These are phyloP conservation scores for Syngnathus floridae DNA, from an alignment of 2,113 vertebrate genomes.

Conservation along the genomic window DNA sequence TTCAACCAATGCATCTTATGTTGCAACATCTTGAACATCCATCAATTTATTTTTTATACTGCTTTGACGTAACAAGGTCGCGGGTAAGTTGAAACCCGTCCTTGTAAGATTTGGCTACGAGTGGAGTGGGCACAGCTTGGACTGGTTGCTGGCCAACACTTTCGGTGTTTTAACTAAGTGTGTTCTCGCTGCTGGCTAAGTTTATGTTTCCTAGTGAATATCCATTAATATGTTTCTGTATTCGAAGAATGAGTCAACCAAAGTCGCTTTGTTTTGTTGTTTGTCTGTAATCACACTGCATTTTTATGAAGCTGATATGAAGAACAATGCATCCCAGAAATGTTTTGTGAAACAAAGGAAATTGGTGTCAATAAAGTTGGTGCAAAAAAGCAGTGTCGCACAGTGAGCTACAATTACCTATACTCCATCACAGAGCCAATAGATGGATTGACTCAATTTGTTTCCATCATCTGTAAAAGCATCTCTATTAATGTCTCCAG, in stretches of 20 bases:
- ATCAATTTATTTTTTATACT: too few species aligned
- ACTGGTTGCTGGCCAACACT: too few species aligned
- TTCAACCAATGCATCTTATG: too few species aligned
- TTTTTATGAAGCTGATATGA: not conserved
- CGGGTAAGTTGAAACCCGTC: too few species aligned
- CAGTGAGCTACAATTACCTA: conserved; percentile 23
- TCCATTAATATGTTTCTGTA: not conserved
- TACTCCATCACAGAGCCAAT: conserved; percentile 14
- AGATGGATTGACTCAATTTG: conserved; percentile 31
- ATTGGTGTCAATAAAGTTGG: not conserved
- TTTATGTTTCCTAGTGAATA: too few species aligned
- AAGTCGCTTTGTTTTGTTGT: not conserved
- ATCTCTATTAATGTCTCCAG: conserved; percentile 30
- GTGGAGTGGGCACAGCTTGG: too few species aligned
- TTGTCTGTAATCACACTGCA: not conserved
- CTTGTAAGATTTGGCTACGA: too few species aligned
- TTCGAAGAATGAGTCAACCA: not conserved
- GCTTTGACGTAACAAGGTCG: too few species aligned
- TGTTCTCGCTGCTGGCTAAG: too few species aligned
- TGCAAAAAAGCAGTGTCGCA: not conserved
- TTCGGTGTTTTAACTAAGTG: too few species aligned
- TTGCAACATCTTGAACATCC: too few species aligned
- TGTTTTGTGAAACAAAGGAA: not conserved
- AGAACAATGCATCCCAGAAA: not conserved
- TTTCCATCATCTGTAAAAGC: conserved; percentile 38